Evolutionary conservation across 2,888 invertebrate genomes (phyloP).

Genomic region (Sycophila texana): DNA sequence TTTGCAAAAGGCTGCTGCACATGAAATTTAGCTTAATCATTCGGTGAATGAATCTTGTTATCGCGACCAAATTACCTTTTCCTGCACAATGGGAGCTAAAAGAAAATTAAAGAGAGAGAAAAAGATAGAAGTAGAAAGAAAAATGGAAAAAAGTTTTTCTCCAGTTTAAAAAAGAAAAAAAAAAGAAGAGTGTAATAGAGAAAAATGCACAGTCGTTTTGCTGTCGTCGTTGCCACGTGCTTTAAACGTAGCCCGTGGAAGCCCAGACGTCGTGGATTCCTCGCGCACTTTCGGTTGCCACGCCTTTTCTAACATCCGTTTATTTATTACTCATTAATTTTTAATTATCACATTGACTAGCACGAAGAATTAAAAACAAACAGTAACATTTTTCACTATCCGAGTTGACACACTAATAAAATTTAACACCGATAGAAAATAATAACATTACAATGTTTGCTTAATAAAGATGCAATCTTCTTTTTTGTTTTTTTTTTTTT

Average conservation of each 20-base stretch:
- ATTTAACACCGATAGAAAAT: too few species aligned
- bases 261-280: conserved; percentile 50
- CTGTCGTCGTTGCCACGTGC: conserved; percentile 47
- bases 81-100: conserved; percentile 36
- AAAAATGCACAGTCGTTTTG: conserved; percentile 57
- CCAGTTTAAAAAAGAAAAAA: background rate
- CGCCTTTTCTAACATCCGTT: conserved; percentile 20
- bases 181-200: conserved; percentile 37
- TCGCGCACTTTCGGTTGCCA: conserved; percentile 36
- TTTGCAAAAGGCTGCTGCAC: too few species aligned
- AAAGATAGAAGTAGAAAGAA: conserved; percentile 38
- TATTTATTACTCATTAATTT: conserved; percentile 10
- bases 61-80: conserved; percentile 35
- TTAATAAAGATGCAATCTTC: too few species aligned
- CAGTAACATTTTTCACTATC: background rate
- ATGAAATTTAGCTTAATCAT: background rate
- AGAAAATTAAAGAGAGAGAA: conserved; percentile 26
- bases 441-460: too few species aligned
- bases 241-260: conserved; percentile 43
- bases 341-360: too few species aligned
- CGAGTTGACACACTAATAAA: too few species aligned
- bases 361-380: background rate
- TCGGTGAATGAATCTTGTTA: background rate
- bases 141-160: conserved; percentile 41
- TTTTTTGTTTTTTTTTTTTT: too few species aligned